Conservation (phyloP, 2,888 invertebrate genomes). For the Athetis lepigone region DNA sequence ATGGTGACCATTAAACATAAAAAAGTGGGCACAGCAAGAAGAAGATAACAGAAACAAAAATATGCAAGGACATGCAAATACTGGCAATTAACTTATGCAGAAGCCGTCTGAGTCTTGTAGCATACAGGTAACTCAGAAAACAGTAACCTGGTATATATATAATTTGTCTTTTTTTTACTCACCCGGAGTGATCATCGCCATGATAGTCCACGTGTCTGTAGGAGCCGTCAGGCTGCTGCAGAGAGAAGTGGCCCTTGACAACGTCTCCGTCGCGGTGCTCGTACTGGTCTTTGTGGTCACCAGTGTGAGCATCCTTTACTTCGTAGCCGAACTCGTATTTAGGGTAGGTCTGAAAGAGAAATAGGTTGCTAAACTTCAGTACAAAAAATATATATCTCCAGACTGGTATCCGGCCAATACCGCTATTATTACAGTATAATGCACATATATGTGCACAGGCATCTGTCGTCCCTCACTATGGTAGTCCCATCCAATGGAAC, state of each 20-base stretch:
- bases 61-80: too few species aligned
- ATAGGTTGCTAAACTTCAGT: too few species aligned
- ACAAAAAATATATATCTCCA: neutral
- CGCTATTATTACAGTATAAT: too few species aligned
- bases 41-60: too few species aligned
- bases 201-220: slow-evolving; percentile 87
- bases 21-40: too few species aligned
- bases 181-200: slow-evolving; percentile 84
- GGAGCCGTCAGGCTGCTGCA: slow-evolving; percentile 89
- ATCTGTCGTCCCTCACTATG: too few species aligned
- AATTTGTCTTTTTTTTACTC: neutral
- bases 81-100: too few species aligned
- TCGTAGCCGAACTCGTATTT: slow-evolving; percentile 73
- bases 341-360: slow-evolving; percentile 64
- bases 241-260: slow-evolving; percentile 74
- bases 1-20: too few species aligned
- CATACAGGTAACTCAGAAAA: neutral
- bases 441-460: too few species aligned
- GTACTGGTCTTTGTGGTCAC: slow-evolving; percentile 86
- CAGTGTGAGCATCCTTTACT: slow-evolving; percentile 85
- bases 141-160: too few species aligned
- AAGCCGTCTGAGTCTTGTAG: neutral
- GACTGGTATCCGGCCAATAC: too few species aligned
- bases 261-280: slow-evolving; percentile 86
- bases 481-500: too few species aligned